Evolutionary conservation across 2,888 invertebrate species (phyloP).

Genomic region (Harmothoe impar): DNA sequence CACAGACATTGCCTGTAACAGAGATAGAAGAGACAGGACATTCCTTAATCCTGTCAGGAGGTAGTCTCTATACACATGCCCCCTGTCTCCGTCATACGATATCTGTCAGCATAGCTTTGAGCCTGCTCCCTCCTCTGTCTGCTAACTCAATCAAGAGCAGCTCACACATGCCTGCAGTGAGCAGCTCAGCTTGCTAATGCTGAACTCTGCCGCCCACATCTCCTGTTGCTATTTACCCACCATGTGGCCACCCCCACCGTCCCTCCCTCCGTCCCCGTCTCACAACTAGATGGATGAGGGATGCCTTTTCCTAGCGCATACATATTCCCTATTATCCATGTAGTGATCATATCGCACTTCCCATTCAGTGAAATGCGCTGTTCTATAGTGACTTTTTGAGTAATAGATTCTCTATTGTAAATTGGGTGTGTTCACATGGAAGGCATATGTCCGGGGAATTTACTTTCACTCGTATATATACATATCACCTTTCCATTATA

Average conservation of each 20-base stretch:
- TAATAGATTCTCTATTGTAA: too few relatives aligned
- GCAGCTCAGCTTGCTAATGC: background rate
- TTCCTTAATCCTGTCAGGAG: slow-evolving; percentile 21
- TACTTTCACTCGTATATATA: too few relatives aligned
- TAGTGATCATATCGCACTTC: too few relatives aligned
- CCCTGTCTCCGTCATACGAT: slow-evolving; percentile 45
- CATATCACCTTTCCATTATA: too few relatives aligned
- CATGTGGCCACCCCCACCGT: slow-evolving; percentile 1
- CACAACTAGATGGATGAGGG: background rate
- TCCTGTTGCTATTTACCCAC: slow-evolving; percentile 1
- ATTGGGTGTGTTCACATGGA: too few relatives aligned
- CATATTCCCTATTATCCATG: too few relatives aligned
- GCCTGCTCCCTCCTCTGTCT: background rate
- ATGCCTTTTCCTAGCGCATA: too few relatives aligned
- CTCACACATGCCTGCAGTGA: background rate
- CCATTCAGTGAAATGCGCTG: too few relatives aligned
- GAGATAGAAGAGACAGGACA: background rate
- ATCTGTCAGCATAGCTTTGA: background rate
- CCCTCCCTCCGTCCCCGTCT: too few relatives aligned
- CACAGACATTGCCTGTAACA: slow-evolving; percentile 1
- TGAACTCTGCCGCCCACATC: background rate
- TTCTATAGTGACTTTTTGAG: too few relatives aligned
- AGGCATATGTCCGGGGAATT: too few relatives aligned
- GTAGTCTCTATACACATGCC: background rate
- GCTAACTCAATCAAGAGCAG: slow-evolving; percentile 30